Percentiles rank a stretch among this genome's conserved stretches.
Evolutionary conservation across 2,113 vertebrate species (phyloP).

Genomic region (Alouatta palliata): DNA sequence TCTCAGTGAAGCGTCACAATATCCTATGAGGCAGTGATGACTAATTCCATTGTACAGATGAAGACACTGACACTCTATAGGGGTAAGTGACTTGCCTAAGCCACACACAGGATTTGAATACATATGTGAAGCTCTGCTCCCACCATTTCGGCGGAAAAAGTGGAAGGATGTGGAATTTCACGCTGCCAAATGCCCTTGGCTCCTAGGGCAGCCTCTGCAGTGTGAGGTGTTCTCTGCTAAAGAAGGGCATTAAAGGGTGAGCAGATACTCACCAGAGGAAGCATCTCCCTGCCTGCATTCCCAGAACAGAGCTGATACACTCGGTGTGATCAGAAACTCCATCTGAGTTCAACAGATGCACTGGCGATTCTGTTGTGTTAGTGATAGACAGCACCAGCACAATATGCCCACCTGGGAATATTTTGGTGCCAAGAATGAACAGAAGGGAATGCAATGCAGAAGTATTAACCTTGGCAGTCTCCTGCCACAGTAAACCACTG

Average conservation of each 20-base stretch:
- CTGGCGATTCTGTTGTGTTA: background rate
- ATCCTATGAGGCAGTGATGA: background rate
- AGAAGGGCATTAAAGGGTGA: background rate
- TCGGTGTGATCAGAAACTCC: background rate
- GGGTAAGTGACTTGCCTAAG: background rate
- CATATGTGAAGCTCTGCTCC: background rate
- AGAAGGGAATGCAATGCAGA: constrained; percentile 48
- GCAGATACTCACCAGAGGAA: background rate
- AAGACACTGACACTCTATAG: background rate
- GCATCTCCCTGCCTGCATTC: fast-evolving
- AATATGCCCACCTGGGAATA: background rate
- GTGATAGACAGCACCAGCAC: background rate
- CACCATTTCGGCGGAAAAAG: background rate
- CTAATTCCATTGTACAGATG: background rate
- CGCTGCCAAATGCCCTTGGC: background rate
- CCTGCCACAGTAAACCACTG: background rate
- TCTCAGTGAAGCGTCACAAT: background rate
- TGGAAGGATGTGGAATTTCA: background rate
- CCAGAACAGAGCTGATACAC: background rate
- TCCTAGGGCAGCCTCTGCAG: background rate
- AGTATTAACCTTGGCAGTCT: constrained; percentile 62
- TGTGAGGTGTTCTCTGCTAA: background rate
- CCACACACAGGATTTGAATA: background rate
- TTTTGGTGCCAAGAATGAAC: constrained; percentile 49
- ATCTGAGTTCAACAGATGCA: background rate